A percentile compares a stretch with the other conserved stretches of the same genome.
Evolutionary conservation across 2,888 invertebrate genomes (phyloP).

Genomic region (Phengaris arion): DNA sequence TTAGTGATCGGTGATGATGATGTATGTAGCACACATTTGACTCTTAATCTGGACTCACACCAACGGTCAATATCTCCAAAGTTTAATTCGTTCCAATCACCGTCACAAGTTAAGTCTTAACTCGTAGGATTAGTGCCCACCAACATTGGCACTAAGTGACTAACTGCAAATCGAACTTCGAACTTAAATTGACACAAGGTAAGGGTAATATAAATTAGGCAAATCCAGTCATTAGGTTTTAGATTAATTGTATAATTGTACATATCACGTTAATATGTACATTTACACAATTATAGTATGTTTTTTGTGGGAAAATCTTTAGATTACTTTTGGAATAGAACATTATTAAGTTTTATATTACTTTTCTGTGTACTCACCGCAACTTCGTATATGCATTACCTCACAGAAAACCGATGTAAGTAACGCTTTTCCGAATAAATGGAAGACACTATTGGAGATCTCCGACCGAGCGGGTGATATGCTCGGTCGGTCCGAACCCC

Average conservation of each 20-base stretch:
- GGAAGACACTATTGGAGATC: too few species aligned
- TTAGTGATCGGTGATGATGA: not conserved
- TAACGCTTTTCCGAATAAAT: too few species aligned
- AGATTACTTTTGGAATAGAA: too few species aligned
- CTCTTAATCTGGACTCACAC: not conserved
- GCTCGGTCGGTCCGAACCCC: too few species aligned
- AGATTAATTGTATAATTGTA: not conserved
- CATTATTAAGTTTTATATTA: too few species aligned
- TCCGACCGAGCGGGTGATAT: too few species aligned
- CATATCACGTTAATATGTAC: too few species aligned
- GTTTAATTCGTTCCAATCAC: constrained; percentile 19
- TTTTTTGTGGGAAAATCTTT: too few species aligned
- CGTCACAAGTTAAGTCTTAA: constrained; percentile 1
- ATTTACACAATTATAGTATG: too few species aligned
- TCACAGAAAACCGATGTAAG: too few species aligned
- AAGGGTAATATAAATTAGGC: not conserved
- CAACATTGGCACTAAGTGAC: constrained; percentile 1
- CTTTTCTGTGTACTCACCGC: too few species aligned
- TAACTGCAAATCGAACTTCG: constrained; percentile 6
- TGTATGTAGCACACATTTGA: not conserved
- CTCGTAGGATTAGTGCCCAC: not conserved
- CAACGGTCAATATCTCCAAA: not conserved
- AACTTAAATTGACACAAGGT: not conserved
- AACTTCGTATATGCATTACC: too few species aligned
- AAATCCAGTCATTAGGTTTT: not conserved